Conservation (phyloP, 2,888 invertebrate genomes). For the Agrotis puta region DNA sequence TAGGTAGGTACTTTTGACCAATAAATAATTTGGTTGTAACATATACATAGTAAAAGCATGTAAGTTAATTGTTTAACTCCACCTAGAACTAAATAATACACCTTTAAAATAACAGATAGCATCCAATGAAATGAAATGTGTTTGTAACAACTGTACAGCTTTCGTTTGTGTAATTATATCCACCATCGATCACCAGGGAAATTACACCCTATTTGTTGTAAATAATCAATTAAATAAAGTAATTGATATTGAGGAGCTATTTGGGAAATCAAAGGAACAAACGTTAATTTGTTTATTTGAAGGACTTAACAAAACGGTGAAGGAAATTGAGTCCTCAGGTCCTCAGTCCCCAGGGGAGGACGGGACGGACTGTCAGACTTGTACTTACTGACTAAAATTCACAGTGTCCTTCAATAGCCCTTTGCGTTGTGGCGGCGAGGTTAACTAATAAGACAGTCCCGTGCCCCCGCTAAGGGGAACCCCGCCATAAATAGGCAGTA, state of each 20-base stretch:
- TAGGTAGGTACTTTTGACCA: no score
- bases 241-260: constrained; percentile 18
- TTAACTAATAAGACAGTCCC: no score
- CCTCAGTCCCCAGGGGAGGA: no score
- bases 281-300: background rate
- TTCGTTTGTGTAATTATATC: constrained; percentile 33
- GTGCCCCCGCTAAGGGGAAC: no score
- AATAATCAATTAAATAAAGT: constrained; percentile 20
- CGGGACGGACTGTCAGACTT: no score
- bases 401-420: no score
- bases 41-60: background rate
- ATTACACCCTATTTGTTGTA: constrained; percentile 22
- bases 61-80: background rate
- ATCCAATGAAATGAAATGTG: constrained; percentile 29
- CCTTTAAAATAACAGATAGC: background rate
- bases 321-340: no score
- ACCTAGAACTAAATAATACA: constrained; percentile 17
- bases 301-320: background rate
- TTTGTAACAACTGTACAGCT: background rate
- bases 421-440: no score
- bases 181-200: constrained; percentile 4
- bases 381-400: no score
- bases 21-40: no score
- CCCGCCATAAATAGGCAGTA: no score
- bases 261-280: constrained; percentile 1